Evolutionary conservation across 2,797 vertebrate species (phyloP), one percentile per base, ranked within the genome.

Genomic region (Thaleichthys pacificus): DNA sequence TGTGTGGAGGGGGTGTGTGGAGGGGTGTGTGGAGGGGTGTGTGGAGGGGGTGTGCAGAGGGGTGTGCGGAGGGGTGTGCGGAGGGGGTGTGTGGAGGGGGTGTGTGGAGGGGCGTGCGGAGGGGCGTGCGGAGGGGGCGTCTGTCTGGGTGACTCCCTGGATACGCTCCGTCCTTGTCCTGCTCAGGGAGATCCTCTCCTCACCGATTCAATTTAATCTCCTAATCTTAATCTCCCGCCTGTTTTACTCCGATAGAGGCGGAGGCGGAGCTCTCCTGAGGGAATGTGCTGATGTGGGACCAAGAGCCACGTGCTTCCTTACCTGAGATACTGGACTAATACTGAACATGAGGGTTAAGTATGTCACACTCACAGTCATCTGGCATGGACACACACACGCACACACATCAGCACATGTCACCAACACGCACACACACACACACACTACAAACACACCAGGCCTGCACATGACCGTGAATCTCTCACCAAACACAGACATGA

Each of bases 211-310:
- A 21, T 49, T 69, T 69, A 38, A 61, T 35, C 58, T 57, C 68
- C 24, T 42, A 42, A 42, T 42, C 28, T 70, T 70, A 47, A 61
- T 42, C 60, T 60, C 68, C 26, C 21, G 68, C 68, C 57, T 61
- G 35, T 69, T 57, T 32, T 14, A 24, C 58, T 15, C 24, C 38
- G 56, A 61, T 38, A 72, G 83, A 82, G 78, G 80, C 71, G 78
- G 84, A 82, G 66, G 22, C 75, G 68, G 58, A 79, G 77, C 79
- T 85, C 76, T 80, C 80, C 84, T 54, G 65, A 83, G 80, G 83
- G 84, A 69, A 65, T 65, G 81, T 77, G 77, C 77, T 70, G 71
- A 87, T 79, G 68, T 73, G 68, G 70, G 66, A 78, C 78, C 5
- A 7, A 7, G 32, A 2, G 5, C 32, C 32, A 35, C 5, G 5